Conservation (phyloP, 2,888 invertebrate species). For the Gryllus longicercus region DNA sequence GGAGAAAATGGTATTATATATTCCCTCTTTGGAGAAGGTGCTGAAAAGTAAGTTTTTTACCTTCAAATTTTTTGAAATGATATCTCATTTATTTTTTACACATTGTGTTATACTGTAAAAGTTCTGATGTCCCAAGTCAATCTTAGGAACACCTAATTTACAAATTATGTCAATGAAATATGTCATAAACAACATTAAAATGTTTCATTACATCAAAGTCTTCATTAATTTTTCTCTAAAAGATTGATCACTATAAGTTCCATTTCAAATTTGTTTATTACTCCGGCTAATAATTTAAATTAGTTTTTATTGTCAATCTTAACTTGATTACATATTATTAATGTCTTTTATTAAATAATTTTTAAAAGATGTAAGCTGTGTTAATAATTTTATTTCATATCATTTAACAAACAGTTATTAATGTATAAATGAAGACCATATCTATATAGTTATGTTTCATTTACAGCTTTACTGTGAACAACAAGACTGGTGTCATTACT, state of each 20-base stretch:
- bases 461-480: conserved; percentile 67
- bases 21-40: conserved; percentile 74
- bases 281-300: no score
- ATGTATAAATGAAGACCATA: background rate
- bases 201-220: background rate
- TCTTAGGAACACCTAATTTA: no score
- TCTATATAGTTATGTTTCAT: conserved; percentile 21
- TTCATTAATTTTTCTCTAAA: background rate
- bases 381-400: background rate
- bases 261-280: background rate
- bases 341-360: no score
- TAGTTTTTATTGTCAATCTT: no score
- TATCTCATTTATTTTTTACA: background rate
- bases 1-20: conserved; percentile 83
- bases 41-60: conserved; percentile 56
- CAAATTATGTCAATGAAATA: background rate
- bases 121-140: background rate
- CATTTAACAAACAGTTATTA: background rate
- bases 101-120: background rate
- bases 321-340: no score
- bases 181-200: background rate
- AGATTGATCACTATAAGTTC: background rate
- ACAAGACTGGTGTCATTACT: conserved; percentile 73
- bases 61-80: no score
- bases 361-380: no score